Evolutionary conservation across 2,888 invertebrate genomes (phyloP).

Genomic region (Amphipyra berbera): DNA sequence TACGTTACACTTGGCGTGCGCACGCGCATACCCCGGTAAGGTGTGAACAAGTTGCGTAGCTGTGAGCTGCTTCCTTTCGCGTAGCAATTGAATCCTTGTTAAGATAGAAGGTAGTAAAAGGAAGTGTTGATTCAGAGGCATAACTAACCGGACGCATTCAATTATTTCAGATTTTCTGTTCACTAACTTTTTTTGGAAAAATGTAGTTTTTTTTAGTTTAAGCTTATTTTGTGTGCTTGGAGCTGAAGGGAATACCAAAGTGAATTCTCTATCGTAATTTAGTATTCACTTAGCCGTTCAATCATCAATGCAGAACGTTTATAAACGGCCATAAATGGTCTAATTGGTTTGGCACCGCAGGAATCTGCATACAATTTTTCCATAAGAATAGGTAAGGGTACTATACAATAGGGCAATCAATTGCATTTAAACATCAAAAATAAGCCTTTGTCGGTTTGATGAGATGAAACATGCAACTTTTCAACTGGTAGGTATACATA

Average conservation of each 20-base stretch:
- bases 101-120: background rate
- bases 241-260: background rate
- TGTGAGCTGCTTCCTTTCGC: conserved; percentile 18
- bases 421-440: background rate
- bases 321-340: conserved; percentile 1
- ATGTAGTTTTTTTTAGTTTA: too few relatives aligned
- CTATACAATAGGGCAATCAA: conserved; percentile 7
- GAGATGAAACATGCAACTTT: conserved; percentile 3
- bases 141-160: background rate
- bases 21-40: conserved; percentile 26
- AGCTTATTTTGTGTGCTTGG: too few relatives aligned
- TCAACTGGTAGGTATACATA: background rate
- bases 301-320: conserved; percentile 7
- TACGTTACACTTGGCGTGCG: conserved; percentile 41
- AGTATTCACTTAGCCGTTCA: conserved; percentile 10
- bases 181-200: background rate
- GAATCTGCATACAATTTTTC: conserved; percentile 38
- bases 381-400: conserved; percentile 14
- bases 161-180: conserved; percentile 2
- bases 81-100: conserved; percentile 1
- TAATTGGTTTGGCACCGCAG: conserved; percentile 24
- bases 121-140: conserved; percentile 1
- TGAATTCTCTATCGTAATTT: background rate
- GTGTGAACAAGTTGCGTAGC: conserved; percentile 27
- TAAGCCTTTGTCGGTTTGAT: conserved; percentile 19